Conservation (phyloP, 30 jellyfish, hydroid and myxozoan species). For the Hydractinia echinata region DNA sequence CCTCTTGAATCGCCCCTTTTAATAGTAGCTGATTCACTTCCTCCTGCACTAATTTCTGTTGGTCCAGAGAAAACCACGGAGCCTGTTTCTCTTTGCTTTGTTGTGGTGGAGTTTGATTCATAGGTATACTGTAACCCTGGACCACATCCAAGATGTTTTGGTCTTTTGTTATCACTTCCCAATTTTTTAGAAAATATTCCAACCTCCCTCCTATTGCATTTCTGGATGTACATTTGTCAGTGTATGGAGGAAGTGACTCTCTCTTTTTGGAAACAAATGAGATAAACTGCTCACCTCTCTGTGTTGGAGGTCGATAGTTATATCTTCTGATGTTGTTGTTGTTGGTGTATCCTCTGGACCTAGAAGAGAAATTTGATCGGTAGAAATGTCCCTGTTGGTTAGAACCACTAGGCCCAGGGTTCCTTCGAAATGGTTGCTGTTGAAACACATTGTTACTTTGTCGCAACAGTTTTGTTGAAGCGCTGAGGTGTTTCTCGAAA, state of each 20-base stretch:
- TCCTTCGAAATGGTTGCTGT: conserved; percentile 4
- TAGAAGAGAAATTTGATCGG: background rate
- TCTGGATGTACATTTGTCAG: background rate
- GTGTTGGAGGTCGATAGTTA: background rate
- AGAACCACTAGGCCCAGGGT: conserved; percentile 10
- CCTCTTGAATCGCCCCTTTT: too few relatives aligned
- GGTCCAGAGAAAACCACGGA: too few relatives aligned
- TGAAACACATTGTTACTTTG: too few relatives aligned
- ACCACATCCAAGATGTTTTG: background rate
- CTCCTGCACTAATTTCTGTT: too few relatives aligned
- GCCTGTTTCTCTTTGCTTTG: conserved; percentile 10
- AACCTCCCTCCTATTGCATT: conserved; percentile 4
- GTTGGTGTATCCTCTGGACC: conserved; percentile 18
- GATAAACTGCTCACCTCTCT: conserved; percentile 5
- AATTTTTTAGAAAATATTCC: conserved; percentile 1
- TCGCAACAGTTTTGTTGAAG: too few relatives aligned
- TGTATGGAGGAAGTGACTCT: background rate
- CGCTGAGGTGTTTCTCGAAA: too few relatives aligned
- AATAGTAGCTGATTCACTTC: too few relatives aligned
- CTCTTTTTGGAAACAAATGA: background rate
- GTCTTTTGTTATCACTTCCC: conserved; percentile 7
- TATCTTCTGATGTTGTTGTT: too few relatives aligned
- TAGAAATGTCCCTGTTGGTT: conserved; percentile 4
- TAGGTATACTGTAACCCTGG: background rate
- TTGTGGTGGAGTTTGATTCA: background rate